A percentile compares a stretch with the other conserved stretches of the same genome.
These are phyloP conservation scores for Varanus salvator DNA, from an alignment of 2,113 vertebrate genomes.

Conservation along the genomic window DNA sequence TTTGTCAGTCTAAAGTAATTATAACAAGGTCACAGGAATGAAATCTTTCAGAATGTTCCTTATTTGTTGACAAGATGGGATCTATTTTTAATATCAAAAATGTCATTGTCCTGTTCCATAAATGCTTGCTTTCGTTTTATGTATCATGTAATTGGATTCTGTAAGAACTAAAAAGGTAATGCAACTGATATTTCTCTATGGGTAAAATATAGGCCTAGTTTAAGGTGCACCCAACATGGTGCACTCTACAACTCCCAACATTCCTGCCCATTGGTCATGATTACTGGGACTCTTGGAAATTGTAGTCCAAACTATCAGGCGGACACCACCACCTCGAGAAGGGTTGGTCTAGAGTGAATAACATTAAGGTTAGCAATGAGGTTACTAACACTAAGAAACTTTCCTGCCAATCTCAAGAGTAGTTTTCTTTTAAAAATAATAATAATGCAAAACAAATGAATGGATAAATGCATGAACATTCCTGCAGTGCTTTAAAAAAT, in stretches of 20 bases:
- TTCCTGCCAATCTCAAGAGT: not conserved
- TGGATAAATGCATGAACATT: not conserved
- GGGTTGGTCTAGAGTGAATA: no score
- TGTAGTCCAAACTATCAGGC: no score
- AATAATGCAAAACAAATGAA: not conserved
- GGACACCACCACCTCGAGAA: no score
- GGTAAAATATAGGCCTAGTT: not conserved
- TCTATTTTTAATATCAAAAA: constrained; percentile 39
- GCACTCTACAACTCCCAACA: not conserved
- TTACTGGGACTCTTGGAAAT: no score
- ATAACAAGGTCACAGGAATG: not conserved
- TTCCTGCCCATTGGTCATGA: no score
- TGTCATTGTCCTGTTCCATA: constrained; percentile 29
- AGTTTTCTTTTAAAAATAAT: not conserved
- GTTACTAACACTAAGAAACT: no score
- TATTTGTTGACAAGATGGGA: constrained; percentile 33
- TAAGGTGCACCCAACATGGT: not conserved
- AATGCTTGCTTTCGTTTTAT: constrained; percentile 26
- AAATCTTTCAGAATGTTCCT: not conserved
- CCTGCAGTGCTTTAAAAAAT: not conserved
- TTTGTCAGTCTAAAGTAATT: not conserved
- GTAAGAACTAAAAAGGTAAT: not conserved
- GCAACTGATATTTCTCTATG: not conserved
- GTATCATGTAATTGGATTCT: not conserved
- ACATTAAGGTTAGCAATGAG: no score